Conservation (phyloP, 2,888 invertebrate species). For the Neria commutata region DNA sequence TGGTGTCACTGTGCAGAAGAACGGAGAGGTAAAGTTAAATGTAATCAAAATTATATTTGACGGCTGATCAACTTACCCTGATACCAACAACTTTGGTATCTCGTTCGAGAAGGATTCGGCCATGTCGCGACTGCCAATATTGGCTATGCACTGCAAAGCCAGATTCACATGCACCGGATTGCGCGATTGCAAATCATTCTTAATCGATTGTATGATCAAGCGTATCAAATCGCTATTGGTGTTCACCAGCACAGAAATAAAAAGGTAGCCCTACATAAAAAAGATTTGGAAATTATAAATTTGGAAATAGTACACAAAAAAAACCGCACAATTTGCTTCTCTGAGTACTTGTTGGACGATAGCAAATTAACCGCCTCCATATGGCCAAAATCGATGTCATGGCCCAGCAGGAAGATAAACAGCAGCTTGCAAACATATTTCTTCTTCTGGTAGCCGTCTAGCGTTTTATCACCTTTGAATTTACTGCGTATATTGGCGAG, state of each 20-base stretch:
- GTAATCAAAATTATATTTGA: constrained; percentile 6
- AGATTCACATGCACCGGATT: constrained; percentile 99
- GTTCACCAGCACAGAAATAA: constrained; percentile 98
- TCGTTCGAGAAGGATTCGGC: constrained; percentile 99
- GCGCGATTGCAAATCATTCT: constrained; percentile 94
- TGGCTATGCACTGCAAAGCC: constrained; percentile 98
- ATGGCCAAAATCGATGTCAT: constrained; percentile 99
- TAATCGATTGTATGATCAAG: constrained; percentile 98
- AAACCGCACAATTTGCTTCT: constrained; percentile 93
- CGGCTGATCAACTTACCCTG: constrained; percentile 75
- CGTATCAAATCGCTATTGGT: constrained; percentile 99
- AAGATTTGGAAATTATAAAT: not conserved
- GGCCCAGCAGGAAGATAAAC: constrained; percentile 98
- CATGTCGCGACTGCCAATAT: constrained; percentile 99
- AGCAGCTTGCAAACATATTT: constrained; percentile 99
- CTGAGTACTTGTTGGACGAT: constrained; percentile 99
- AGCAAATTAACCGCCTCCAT: constrained; percentile 99
- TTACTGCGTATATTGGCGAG: constrained; percentile 98
- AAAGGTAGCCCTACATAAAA: constrained; percentile 85
- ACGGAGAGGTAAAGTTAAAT: constrained; percentile 11
- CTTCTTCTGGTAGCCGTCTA: constrained; percentile 99
- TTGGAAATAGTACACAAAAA: constrained; percentile 49
- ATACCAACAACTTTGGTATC: constrained; percentile 97
- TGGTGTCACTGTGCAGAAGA: constrained; percentile 78
- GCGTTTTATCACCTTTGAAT: constrained; percentile 99